phyloP scores from a whole-genome alignment of 2,797 vertebrate species.

The Arctocebus calabarensis region DNA sequence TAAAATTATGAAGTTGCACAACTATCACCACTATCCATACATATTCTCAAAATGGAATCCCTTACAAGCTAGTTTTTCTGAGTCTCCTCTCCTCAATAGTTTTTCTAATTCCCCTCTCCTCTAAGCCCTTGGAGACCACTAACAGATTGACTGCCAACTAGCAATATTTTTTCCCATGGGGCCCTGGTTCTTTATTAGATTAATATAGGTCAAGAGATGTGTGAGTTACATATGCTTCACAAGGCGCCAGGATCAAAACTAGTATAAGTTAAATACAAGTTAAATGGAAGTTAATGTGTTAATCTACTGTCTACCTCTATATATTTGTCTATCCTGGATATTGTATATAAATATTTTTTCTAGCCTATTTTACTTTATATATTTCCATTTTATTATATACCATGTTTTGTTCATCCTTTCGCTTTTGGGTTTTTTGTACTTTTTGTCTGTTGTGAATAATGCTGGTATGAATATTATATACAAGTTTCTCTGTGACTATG shows the following conservation, averaged over 20 bases:
- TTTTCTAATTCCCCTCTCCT: neutral
- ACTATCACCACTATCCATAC: neutral
- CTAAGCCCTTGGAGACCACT: neutral
- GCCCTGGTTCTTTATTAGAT: too few relatives aligned
- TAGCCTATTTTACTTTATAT: neutral
- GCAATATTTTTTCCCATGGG: too few relatives aligned
- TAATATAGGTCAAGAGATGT: too few relatives aligned
- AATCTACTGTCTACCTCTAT: neutral
- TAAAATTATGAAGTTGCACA: neutral
- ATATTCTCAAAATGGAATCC: neutral
- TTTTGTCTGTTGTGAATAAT: neutral
- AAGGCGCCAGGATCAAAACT: too few relatives aligned
- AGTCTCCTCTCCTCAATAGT: neutral
- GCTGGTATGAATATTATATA: neutral
- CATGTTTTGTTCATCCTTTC: neutral
- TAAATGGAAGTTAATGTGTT: too few relatives aligned
- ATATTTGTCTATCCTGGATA: neutral
- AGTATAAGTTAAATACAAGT: too few relatives aligned
- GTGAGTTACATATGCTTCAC: too few relatives aligned
- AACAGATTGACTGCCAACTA: too few relatives aligned
- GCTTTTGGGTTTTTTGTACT: neutral
- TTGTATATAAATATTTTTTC: neutral
- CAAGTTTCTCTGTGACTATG: neutral
- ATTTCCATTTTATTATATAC: neutral
- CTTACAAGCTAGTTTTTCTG: rapidly evolving